Evolutionary conservation across 2,888 invertebrate genomes (phyloP), one percentile per base, ranked within the genome.

Genomic region (Cantharis rufa): DNA sequence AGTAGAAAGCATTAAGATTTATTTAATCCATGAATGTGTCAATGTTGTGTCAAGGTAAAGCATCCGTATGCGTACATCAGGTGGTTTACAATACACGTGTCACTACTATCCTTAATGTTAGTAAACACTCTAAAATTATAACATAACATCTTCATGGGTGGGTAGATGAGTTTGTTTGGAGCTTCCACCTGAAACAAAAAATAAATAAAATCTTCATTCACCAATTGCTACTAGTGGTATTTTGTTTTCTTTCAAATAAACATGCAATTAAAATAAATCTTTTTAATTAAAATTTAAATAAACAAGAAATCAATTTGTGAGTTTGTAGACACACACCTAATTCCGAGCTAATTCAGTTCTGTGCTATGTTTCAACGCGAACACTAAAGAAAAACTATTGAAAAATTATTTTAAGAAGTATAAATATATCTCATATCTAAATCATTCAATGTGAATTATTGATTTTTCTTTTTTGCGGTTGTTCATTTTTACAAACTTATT

Each of bases 61-160:
- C 24, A 21, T 64, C 66, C 66, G 72, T 66, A 72, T 71, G 27
- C 3, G 62, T 27, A 62, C 71, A 28, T 28, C 27, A 62, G 66
- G 72, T 72, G 66, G 72, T 72, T 64, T 64, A 48, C 48, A 72
- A 21, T n/a, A 61, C 72, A 28, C 66, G 64, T 66, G 66, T 48
- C 48, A 48, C 48, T n/a, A 48, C 48, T 48, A n/a, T 48, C 48
- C 48, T 48, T 48, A 48, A 48, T 48, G 48, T 48, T 48, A n/a
- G 18, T 66, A 15, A 27, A 27, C 24, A 66, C 62, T 28, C 28
- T 16, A 15, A 63, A 61, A 27, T 63, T 71, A 13, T 15, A 18
- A 32, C 15, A 62, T 15, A 62, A 71, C 63, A 63, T 62, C 63
- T 71, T 28, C 27, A 71, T 63, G 62, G 71, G 63, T 71, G 27